Conservation (phyloP, 1,140 invertebrate species). For the Plectrocnemia conspersa region DNA sequence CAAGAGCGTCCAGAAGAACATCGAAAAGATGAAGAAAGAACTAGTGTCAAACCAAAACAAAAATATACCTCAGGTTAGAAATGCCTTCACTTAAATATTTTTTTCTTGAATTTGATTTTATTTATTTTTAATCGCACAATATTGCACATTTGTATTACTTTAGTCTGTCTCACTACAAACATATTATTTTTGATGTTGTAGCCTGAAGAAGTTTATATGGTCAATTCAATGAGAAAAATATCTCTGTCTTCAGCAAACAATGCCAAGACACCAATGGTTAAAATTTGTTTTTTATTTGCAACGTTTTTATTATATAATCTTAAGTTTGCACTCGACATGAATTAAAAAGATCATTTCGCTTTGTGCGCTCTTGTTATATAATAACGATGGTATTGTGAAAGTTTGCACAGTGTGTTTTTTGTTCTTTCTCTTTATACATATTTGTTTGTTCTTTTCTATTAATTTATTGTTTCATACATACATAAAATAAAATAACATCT, state of each 20-base stretch:
- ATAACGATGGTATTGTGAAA: no score
- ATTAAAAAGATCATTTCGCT: no score
- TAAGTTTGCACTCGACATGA: not conserved
- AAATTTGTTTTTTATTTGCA: constrained; percentile 19
- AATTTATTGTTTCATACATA: no score
- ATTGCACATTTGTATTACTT: not conserved
- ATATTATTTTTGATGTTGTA: constrained; percentile 12
- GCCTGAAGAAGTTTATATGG: constrained; percentile 17
- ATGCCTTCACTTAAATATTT: not conserved
- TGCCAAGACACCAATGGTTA: constrained; percentile 41
- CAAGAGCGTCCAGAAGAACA: constrained; percentile 68
- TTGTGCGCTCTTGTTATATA: no score
- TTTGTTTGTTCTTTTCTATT: no score
- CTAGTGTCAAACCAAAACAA: constrained; percentile 39
- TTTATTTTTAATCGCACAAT: not conserved
- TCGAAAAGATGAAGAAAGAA: constrained; percentile 70
- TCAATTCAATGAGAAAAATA: constrained; percentile 26
- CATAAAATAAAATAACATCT: no score
- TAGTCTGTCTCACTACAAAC: not conserved
- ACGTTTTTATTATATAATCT: not conserved
- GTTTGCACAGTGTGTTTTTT: no score
- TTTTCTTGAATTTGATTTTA: not conserved
- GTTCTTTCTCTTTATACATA: no score
- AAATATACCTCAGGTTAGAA: constrained; percentile 8
- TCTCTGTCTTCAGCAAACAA: constrained; percentile 12